These are phyloP conservation scores for Philopedon plagiatum DNA, from an alignment of 2,888 invertebrate species.

Conservation along the genomic window DNA sequence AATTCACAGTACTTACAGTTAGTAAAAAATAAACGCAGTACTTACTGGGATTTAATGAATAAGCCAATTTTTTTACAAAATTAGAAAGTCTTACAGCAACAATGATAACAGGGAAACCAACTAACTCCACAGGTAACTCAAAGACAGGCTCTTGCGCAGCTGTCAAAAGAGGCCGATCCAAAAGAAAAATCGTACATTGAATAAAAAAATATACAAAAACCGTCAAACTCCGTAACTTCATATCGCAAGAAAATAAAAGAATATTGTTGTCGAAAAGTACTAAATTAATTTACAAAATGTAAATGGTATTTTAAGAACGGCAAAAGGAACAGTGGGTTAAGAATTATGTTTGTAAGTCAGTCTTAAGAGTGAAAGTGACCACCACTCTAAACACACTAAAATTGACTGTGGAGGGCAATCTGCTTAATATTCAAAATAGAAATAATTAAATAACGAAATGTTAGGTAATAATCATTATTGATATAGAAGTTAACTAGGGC, in stretches of 20 bases:
- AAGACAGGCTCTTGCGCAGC: constrained; percentile 71
- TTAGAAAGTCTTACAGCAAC: constrained; percentile 83
- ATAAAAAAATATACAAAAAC: constrained; percentile 41
- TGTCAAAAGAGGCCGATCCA: constrained; percentile 51
- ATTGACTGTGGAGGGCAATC: constrained; percentile 49
- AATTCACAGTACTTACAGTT: not conserved
- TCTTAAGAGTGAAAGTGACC: constrained; percentile 65
- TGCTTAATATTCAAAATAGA: constrained; percentile 47
- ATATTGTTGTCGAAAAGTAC: constrained; percentile 37
- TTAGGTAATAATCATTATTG: constrained; percentile 39
- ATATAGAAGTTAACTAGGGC: constrained; percentile 7
- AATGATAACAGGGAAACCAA: constrained; percentile 88
- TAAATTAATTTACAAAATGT: constrained; percentile 23
- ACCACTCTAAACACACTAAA: constrained; percentile 59
- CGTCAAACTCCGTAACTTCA: constrained; percentile 57
- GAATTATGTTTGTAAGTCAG: constrained; percentile 51
- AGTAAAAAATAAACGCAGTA: constrained; percentile 41
- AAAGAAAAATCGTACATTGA: constrained; percentile 16
- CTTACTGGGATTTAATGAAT: constrained; percentile 87
- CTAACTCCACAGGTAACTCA: constrained; percentile 86
- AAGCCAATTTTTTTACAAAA: constrained; percentile 86
- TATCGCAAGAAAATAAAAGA: constrained; percentile 44
- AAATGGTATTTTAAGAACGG: constrained; percentile 48
- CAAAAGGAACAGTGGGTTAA: constrained; percentile 44
- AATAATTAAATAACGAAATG: constrained; percentile 43